Evolutionary conservation across 1,140 invertebrate species (phyloP).

Genomic region (Diorhabda sublineata): DNA sequence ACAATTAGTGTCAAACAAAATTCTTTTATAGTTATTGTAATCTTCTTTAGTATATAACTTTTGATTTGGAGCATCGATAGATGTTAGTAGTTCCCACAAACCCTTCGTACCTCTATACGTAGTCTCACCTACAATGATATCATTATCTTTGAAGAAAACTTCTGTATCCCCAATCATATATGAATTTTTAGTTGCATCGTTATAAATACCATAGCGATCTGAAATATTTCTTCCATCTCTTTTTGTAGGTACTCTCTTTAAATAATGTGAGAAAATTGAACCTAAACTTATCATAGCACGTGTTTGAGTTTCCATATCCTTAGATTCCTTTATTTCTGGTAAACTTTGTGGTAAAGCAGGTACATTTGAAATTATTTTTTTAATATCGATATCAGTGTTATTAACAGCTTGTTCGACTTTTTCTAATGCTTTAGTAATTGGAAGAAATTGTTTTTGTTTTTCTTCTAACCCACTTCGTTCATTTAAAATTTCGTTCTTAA

Average conservation of each 20-base stretch:
- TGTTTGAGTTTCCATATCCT: constrained; percentile 1
- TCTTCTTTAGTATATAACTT: background rate
- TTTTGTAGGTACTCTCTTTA: constrained; percentile 8
- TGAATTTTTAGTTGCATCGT: constrained; percentile 6
- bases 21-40: constrained; percentile 9
- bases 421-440: constrained; percentile 6
- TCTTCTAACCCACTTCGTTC: constrained; percentile 4
- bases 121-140: constrained; percentile 4
- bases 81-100: constrained; percentile 5
- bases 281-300: constrained; percentile 5
- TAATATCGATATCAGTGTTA: background rate
- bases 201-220: background rate
- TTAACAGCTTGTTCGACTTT: background rate
- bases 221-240: constrained; percentile 3
- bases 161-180: background rate
- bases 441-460: constrained; percentile 4
- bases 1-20: constrained; percentile 1
- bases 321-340: background rate
- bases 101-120: constrained; percentile 1
- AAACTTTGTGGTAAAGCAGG: background rate
- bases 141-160: constrained; percentile 1
- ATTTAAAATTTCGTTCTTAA: background rate
- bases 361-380: constrained; percentile 1
- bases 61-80: constrained; percentile 1
- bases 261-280: background rate